phyloP scores from a whole-genome alignment of 2,888 invertebrate species.

The Phyllotreta cruciferae region DNA sequence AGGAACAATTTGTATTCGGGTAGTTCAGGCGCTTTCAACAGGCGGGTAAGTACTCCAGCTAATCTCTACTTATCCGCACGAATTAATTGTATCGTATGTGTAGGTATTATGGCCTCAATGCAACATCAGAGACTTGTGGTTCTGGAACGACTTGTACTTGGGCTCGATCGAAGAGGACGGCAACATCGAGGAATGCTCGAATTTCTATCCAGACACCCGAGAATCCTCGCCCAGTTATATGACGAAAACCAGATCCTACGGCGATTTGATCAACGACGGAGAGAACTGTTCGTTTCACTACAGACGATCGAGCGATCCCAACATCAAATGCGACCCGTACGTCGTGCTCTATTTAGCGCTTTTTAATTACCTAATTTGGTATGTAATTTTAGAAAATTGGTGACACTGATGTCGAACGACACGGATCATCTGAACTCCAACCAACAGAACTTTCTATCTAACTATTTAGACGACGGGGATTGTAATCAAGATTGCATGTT shows the following conservation, averaged over 20 bases:
- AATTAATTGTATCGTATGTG: conserved; percentile 14
- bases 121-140: conserved; percentile 79
- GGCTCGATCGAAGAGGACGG: conserved; percentile 62
- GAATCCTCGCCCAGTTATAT: conserved; percentile 61
- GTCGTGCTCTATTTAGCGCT: conserved; percentile 39
- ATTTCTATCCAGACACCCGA: conserved; percentile 54
- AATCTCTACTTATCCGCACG: neutral
- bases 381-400: conserved; percentile 37
- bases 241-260: conserved; percentile 87
- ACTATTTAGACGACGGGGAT: conserved; percentile 48
- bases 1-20: conserved; percentile 84
- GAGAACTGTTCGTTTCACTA: conserved; percentile 61
- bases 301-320: conserved; percentile 86
- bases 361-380: neutral
- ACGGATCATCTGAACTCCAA: conserved; percentile 23
- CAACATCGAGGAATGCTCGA: conserved; percentile 51
- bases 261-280: conserved; percentile 74
- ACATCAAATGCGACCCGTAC: conserved; percentile 77
- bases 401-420: conserved; percentile 29
- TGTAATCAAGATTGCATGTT: conserved; percentile 56
- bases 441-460: conserved; percentile 47
- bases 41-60: conserved; percentile 59
- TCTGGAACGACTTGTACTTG: conserved; percentile 88
- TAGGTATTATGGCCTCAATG: conserved; percentile 88
- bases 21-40: conserved; percentile 52